Evolutionary conservation across 2,797 vertebrate genomes (phyloP).

Genomic region (Leptoclinus maculatus): DNA sequence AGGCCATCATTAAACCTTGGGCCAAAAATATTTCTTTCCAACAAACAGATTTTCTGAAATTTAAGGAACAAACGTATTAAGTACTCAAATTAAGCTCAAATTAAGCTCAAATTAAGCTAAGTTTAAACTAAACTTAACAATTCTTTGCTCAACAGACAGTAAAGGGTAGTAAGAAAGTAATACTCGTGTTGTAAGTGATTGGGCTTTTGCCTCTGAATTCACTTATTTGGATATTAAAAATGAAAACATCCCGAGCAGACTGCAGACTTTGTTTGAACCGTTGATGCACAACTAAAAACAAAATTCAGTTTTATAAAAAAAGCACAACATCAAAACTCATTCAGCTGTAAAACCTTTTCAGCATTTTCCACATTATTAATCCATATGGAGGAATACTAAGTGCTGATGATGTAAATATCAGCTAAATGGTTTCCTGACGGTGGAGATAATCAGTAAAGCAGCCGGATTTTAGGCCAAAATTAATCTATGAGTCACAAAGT

Average conservation of each 20-base stretch:
- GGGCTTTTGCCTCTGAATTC: constrained; percentile 22
- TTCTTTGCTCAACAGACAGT: not conserved
- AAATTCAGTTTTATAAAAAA: constrained; percentile 26
- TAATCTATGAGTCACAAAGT: constrained; percentile 21
- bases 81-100: constrained; percentile 12
- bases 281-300: constrained; percentile 14
- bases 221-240: constrained; percentile 15
- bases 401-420: constrained; percentile 40
- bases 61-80: constrained; percentile 19
- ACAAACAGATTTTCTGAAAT: constrained; percentile 17
- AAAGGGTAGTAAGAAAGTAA: constrained; percentile 14
- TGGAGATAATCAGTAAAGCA: constrained; percentile 32
- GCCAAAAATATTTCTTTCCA: constrained; percentile 38
- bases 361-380: constrained; percentile 16
- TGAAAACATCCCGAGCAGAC: constrained; percentile 25
- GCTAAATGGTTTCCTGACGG: constrained; percentile 23
- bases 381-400: constrained; percentile 3
- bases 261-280: constrained; percentile 2
- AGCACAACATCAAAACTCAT: not conserved
- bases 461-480: constrained; percentile 9
- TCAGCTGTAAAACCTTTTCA: constrained; percentile 13
- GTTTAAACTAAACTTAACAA: constrained; percentile 27
- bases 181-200: constrained; percentile 45
- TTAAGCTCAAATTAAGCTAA: constrained; percentile 11
- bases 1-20: constrained; percentile 21